Evolutionary conservation across 2,797 vertebrate genomes (phyloP), one percentile per base, ranked within the genome.

Genomic region (Alectoris magna): DNA sequence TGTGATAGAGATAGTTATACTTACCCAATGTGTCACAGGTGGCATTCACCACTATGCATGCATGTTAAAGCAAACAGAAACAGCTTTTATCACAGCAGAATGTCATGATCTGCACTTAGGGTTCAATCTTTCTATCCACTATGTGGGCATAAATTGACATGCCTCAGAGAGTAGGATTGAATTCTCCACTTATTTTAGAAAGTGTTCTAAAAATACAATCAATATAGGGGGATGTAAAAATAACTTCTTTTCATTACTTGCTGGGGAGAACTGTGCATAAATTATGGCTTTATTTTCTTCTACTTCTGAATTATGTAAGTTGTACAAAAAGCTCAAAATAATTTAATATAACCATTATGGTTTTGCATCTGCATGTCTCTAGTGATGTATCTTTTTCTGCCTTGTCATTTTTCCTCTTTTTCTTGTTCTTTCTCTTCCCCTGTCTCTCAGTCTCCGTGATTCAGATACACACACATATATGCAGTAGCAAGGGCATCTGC

Each of bases 61-160:
- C 94, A 85, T 93, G 91, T 95, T 96, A 96, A 96, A 95, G 93
- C 90, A 96, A 97, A 97, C 90, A 97, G 96, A 97, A 96, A 95
- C 97, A 93, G 95, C 96, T 97, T 97, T 97, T 97, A 97, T 96
- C 97, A 93, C 96, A 96, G 96, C 91, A 79, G 96, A 96, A 94
- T 96, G 87, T 96, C 96, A 96, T 97, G 96, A 95, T 96, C 88
- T 94, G 93, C 96, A 96, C 95, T 97, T 96, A 95, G 95, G 93
- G 93, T 92, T 97, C 95, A 96, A 90, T 96, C 94, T 96, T 96
- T 86, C 86, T 89, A 95, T 96, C 58, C 71, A 70, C 95, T 95
- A 94, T 46, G 95, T 96, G 86, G 95, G 96, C 87, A 95, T 86
- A 96, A 97, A 97, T 96, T 96, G 97, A 96, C 93, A 74, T 84